Percentiles rank a stretch among this genome's conserved stretches.
phyloP scores from a whole-genome alignment of 2,888 invertebrate genomes.

The Ceratothoa steindachneri region DNA sequence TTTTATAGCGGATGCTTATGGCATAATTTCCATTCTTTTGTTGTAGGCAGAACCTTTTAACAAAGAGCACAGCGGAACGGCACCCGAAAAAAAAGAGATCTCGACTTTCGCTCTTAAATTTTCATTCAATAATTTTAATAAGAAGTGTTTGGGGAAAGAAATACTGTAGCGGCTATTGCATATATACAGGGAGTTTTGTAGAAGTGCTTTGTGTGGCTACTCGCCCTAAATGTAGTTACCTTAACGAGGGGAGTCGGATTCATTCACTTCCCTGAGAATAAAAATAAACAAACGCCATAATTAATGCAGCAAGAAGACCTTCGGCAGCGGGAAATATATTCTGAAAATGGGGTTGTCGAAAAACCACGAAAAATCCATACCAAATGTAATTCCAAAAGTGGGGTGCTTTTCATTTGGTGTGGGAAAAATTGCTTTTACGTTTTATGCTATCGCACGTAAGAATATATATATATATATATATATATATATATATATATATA shows the following conservation, averaged over 20 bases:
- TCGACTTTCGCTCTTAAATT: too few species aligned
- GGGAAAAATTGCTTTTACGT: not conserved
- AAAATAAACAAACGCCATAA: not conserved
- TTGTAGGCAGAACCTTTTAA: not conserved
- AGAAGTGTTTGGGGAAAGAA: too few species aligned
- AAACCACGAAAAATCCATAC: not conserved
- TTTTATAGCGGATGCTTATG: slow-evolving; percentile 3
- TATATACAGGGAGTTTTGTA: too few species aligned
- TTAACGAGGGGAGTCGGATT: too few species aligned
- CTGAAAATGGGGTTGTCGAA: not conserved
- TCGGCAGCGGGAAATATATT: not conserved
- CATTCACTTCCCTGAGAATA: too few species aligned
- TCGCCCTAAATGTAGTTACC: too few species aligned
- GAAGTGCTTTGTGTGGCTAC: too few species aligned
- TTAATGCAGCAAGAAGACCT: not conserved
- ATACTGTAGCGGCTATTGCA: too few species aligned
- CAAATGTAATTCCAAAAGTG: slow-evolving; percentile 7
- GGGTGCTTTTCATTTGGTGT: not conserved
- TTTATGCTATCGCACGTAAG: not conserved
- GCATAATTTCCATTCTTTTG: not conserved
- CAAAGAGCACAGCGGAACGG: not conserved
- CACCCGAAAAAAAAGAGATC: too few species aligned
- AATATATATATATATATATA: not conserved
- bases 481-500: not conserved
- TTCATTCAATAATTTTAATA: too few species aligned